Evolutionary conservation across 2,888 invertebrate species (phyloP).

Genomic region (Drosophila mulleri): DNA sequence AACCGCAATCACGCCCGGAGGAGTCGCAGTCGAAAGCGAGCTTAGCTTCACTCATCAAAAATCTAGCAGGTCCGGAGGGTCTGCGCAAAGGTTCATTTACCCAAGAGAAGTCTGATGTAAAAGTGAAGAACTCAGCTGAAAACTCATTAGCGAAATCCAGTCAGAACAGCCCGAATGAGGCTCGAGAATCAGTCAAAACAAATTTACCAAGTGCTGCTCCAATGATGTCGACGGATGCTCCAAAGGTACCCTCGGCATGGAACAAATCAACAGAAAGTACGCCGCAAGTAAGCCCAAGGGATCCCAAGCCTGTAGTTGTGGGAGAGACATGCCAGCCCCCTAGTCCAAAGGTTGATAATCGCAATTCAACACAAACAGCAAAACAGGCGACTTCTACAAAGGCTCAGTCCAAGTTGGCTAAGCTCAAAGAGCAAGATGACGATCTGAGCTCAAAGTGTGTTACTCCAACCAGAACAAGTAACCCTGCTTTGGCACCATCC

Average conservation of each 20-base stretch:
- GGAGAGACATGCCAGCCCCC: rapidly evolving
- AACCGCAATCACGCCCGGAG: too few species aligned
- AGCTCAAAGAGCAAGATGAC: background rate
- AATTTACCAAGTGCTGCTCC: background rate
- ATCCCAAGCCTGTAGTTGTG: too few species aligned
- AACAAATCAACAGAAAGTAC: too few species aligned
- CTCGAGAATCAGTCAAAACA: rapidly evolving
- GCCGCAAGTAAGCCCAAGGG: background rate
- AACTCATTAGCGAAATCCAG: background rate
- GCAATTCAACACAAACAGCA: background rate
- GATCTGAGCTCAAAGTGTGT: background rate
- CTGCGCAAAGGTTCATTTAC: background rate
- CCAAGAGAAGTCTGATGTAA: background rate
- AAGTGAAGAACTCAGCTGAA: background rate
- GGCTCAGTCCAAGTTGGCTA: rapidly evolving
- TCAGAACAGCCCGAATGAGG: background rate
- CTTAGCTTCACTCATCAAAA: background rate
- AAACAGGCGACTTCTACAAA: background rate
- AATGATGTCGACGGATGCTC: background rate
- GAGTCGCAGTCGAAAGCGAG: rapidly evolving
- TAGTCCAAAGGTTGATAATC: background rate
- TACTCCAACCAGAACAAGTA: background rate
- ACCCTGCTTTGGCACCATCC: background rate
- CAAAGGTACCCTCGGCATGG: too few species aligned
- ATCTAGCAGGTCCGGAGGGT: background rate